Percentiles rank a stretch among this genome's conserved stretches.
Evolutionary conservation across 2,797 vertebrate genomes (phyloP).

Genomic region (Cyclura pinguis): DNA sequence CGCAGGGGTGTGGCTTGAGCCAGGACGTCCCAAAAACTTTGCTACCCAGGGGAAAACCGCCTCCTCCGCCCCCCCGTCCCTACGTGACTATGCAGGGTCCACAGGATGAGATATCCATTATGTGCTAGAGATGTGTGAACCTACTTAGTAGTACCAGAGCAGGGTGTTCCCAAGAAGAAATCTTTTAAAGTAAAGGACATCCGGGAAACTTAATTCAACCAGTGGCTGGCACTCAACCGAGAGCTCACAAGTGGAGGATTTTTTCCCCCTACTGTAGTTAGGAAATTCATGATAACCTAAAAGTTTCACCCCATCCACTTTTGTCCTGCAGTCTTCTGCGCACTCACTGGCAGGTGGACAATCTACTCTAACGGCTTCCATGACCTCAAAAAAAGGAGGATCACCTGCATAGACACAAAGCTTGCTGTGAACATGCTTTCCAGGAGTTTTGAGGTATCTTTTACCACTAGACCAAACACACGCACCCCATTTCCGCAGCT

Average conservation of each 20-base stretch:
- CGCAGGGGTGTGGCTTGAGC: too few relatives aligned
- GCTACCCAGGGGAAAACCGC: too few relatives aligned
- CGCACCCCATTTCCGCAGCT: background rate
- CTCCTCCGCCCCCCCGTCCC: too few relatives aligned
- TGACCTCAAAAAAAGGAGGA: conserved; percentile 21
- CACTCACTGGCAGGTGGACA: conserved; percentile 16
- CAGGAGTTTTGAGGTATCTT: background rate
- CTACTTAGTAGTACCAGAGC: background rate
- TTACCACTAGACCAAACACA: background rate
- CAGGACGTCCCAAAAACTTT: too few relatives aligned
- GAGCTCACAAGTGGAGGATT: conserved; percentile 34
- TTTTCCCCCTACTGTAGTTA: background rate
- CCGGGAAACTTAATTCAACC: conserved; percentile 28
- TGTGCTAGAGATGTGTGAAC: background rate
- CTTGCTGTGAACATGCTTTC: conserved; percentile 20
- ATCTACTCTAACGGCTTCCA: conserved; percentile 28
- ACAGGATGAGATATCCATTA: background rate
- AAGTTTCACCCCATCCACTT: background rate
- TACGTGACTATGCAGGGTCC: background rate
- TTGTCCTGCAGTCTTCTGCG: background rate
- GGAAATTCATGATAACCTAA: conserved; percentile 27
- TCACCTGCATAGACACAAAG: background rate
- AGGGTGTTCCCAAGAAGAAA: conserved; percentile 7
- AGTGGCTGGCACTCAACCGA: background rate
- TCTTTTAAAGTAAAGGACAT: conserved; percentile 21